These are phyloP conservation scores for Halcyon badia DNA, from an alignment of 2,797 vertebrate genomes.

Conservation along the genomic window DNA sequence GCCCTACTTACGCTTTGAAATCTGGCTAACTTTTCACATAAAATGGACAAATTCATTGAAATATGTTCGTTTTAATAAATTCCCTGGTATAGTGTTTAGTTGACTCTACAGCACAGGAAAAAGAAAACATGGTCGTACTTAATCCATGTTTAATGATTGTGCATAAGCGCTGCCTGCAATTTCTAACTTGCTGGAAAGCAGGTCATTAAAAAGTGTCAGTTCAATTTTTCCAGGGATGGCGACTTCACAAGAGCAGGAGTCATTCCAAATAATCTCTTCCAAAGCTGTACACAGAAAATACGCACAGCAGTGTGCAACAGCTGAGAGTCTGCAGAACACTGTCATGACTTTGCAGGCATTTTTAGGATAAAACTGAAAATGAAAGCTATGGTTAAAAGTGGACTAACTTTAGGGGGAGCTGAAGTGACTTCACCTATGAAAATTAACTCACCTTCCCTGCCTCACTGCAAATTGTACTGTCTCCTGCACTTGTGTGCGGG, in stretches of 20 bases:
- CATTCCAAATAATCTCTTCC: slow-evolving; percentile 50
- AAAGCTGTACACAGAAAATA: slow-evolving; percentile 55
- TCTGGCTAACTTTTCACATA: slow-evolving; percentile 44
- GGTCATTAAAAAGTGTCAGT: slow-evolving; percentile 70
- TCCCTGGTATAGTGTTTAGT: slow-evolving; percentile 63
- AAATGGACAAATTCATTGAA: slow-evolving; percentile 57
- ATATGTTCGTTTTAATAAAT: slow-evolving; percentile 66
- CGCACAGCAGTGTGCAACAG: background rate
- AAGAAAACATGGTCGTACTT: slow-evolving; percentile 79
- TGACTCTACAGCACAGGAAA: slow-evolving; percentile 45
- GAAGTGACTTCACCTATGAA: background rate
- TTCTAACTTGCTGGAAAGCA: slow-evolving; percentile 64
- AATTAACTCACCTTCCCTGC: background rate
- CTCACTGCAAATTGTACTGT: background rate
- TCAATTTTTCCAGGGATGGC: slow-evolving; percentile 66
- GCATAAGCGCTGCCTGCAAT: slow-evolving; percentile 70
- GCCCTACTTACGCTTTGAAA: slow-evolving; percentile 66
- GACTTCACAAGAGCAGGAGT: slow-evolving; percentile 60
- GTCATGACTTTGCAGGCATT: background rate
- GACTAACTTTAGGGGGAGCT: background rate
- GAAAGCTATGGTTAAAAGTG: background rate
- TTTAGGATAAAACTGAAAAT: background rate
- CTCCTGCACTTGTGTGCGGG: background rate
- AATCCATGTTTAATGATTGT: slow-evolving; percentile 78
- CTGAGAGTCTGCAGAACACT: background rate